Evolutionary conservation across 2,888 invertebrate genomes (phyloP).

Genomic region (Trissolcus brochymenae): DNA sequence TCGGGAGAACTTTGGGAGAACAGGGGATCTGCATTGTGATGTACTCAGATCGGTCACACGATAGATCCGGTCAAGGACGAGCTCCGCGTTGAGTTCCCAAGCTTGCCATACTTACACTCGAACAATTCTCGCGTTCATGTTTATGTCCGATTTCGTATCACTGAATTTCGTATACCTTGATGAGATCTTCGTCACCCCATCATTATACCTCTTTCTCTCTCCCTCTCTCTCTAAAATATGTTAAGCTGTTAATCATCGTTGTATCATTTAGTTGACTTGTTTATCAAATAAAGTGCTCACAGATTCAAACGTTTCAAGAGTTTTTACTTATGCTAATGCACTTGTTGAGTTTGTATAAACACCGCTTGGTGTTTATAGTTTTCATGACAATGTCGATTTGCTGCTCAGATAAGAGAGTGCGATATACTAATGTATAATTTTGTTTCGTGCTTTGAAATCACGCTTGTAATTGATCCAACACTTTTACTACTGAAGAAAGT

Average conservation of each 20-base stretch:
- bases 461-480: too few species aligned
- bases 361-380: background rate
- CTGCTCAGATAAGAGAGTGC: constrained; percentile 13
- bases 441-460: too few species aligned
- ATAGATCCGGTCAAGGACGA: constrained; percentile 76
- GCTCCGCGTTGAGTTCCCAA: constrained; percentile 72
- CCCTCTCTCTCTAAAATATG: too few species aligned
- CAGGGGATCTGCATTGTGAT: constrained; percentile 71
- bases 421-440: constrained; percentile 7
- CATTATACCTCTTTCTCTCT: constrained; percentile 22
- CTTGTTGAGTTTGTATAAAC: background rate
- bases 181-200: constrained; percentile 46
- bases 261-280: constrained; percentile 23
- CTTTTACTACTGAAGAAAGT: too few species aligned
- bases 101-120: constrained; percentile 61
- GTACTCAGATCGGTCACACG: constrained; percentile 75
- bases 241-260: constrained; percentile 9
- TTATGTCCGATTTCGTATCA: constrained; percentile 55
- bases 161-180: constrained; percentile 22
- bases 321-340: constrained; percentile 4
- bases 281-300: background rate
- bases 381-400: constrained; percentile 11
- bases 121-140: constrained; percentile 53
- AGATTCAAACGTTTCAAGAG: constrained; percentile 3
- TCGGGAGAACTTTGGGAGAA: constrained; percentile 58